These are phyloP conservation scores for Lysandra bellargus DNA, from an alignment of 2,888 invertebrate genomes.

Conservation along the genomic window DNA sequence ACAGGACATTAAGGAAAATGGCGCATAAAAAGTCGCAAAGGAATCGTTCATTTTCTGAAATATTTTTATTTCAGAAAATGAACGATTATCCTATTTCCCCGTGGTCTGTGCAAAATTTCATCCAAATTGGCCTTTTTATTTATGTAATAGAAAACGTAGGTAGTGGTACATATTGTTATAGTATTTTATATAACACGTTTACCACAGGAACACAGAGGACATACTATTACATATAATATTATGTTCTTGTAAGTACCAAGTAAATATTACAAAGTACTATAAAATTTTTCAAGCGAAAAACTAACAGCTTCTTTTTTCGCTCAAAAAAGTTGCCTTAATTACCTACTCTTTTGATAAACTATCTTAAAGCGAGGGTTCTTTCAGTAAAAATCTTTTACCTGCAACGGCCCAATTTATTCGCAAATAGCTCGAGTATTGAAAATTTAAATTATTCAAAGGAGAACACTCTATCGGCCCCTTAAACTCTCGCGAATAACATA, in stretches of 20 bases:
- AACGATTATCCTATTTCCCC: too few relatives aligned
- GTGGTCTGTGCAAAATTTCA: too few relatives aligned
- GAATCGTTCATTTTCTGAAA: too few relatives aligned
- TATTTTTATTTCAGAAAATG: too few relatives aligned
- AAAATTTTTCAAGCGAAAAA: neutral
- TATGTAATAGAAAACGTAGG: too few relatives aligned
- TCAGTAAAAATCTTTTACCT: slow-evolving; percentile 7
- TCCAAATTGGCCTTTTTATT: too few relatives aligned
- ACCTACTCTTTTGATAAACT: neutral
- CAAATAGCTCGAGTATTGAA: slow-evolving; percentile 12
- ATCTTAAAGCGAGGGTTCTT: neutral
- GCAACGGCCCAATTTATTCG: neutral
- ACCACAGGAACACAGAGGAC: neutral
- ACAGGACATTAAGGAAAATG: too few relatives aligned
- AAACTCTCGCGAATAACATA: slow-evolving; percentile 1
- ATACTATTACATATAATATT: too few relatives aligned
- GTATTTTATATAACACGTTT: too few relatives aligned
- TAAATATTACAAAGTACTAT: neutral
- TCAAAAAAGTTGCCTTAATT: neutral
- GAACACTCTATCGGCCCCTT: neutral
- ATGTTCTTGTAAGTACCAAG: neutral
- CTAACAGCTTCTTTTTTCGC: neutral
- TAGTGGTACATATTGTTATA: too few relatives aligned
- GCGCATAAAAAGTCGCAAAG: too few relatives aligned
- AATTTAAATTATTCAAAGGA: slow-evolving; percentile 18